A percentile compares a stretch with the other conserved stretches of the same genome.
Conservation (phyloP, 2,797 vertebrate genomes). For the Dendrocincla tyrannina region DNA sequence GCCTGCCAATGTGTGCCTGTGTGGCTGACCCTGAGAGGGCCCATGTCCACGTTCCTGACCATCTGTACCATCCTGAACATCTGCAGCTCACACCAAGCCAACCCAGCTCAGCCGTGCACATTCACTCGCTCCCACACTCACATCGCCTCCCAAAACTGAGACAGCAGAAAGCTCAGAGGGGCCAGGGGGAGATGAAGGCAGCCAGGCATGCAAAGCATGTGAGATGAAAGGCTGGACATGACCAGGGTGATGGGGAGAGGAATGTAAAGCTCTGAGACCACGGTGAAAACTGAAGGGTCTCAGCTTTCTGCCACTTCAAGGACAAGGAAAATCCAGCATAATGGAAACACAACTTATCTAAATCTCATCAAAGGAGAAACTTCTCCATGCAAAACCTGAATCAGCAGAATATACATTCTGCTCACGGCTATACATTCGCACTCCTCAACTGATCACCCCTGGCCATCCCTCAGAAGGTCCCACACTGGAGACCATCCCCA, state of each 20-base stretch:
- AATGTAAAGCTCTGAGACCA: background rate
- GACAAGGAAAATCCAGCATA: background rate
- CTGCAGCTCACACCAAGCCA: background rate
- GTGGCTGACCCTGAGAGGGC: background rate
- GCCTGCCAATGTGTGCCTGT: background rate
- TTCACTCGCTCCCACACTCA: background rate
- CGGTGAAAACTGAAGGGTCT: background rate
- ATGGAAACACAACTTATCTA: background rate
- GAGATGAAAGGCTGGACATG: background rate
- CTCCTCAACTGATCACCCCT: background rate
- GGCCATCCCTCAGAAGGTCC: background rate
- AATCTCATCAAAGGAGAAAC: background rate
- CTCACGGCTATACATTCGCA: background rate
- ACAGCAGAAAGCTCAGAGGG: background rate
- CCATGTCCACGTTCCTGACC: background rate
- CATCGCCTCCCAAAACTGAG: background rate
- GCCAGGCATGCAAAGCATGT: background rate
- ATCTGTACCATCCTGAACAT: background rate
- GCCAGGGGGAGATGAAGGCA: background rate
- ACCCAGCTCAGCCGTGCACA: fast-evolving
- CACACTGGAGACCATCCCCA: background rate
- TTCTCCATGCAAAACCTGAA: background rate
- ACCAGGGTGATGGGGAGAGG: background rate
- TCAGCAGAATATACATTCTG: background rate
- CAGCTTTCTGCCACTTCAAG: background rate